Conservation (phyloP, 1,140 invertebrate genomes). For the Aphelenchoides besseyi region DNA sequence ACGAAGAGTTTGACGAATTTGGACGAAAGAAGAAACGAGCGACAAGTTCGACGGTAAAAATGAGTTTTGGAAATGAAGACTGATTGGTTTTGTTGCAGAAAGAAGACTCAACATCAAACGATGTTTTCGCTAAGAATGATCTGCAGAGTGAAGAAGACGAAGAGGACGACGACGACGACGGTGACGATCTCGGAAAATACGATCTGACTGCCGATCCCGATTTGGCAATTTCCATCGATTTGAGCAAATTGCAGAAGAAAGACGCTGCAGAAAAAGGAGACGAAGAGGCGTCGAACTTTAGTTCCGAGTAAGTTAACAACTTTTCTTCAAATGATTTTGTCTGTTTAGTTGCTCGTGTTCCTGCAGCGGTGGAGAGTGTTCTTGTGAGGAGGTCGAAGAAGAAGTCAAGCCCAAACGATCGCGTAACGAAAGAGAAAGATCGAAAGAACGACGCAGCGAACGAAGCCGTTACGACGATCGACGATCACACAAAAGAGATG, state of each 20-base stretch:
- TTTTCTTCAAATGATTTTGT: constrained; percentile 27
- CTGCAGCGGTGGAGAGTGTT: constrained; percentile 57
- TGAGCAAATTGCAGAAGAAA: constrained; percentile 25
- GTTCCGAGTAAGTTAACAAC: constrained; percentile 43
- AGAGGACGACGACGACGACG: constrained; percentile 50
- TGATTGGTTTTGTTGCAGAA: constrained; percentile 56
- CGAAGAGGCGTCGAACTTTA: constrained; percentile 32
- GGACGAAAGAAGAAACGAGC: constrained; percentile 73
- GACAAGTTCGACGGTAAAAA: constrained; percentile 32
- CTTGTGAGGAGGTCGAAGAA: constrained; percentile 49
- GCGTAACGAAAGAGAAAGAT: constrained; percentile 11
- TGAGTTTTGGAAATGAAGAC: no score
- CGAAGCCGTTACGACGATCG: constrained; percentile 28
- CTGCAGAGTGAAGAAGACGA: constrained; percentile 67
- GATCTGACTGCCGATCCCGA: constrained; percentile 56
- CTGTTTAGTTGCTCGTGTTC: constrained; percentile 55
- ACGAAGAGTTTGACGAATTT: constrained; percentile 92
- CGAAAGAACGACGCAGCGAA: constrained; percentile 15
- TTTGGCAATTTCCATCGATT: constrained; percentile 31
- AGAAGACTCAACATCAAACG: constrained; percentile 61
- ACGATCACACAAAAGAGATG: no score
- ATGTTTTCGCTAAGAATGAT: constrained; percentile 51
- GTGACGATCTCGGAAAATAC: constrained; percentile 54
- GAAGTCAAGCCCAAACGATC: constrained; percentile 12
- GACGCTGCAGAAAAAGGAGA: constrained; percentile 19